Conservation (phyloP, 2,888 invertebrate genomes). For the Tinea pellionella region DNA sequence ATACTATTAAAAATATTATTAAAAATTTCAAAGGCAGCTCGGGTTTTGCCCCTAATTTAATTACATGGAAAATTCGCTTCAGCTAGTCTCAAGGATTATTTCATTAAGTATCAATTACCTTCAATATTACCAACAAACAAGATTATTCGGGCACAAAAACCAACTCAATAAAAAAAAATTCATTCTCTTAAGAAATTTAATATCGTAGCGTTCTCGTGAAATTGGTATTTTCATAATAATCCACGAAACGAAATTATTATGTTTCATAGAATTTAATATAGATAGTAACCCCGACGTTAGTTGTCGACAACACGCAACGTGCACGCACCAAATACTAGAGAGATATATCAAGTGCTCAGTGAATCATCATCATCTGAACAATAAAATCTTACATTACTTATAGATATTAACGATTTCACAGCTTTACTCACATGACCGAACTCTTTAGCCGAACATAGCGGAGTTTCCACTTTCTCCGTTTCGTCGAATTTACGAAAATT, state of each 20-base stretch:
- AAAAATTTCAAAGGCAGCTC: not conserved
- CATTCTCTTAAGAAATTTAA: not conserved
- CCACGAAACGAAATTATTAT: not conserved
- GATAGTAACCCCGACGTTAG: not conserved
- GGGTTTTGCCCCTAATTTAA: not conserved
- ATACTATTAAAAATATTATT: not conserved
- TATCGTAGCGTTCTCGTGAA: not conserved
- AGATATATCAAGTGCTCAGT: slow-evolving; percentile 1
- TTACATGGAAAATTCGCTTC: not conserved
- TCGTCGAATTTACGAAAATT: slow-evolving; percentile 90
- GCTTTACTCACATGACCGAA: slow-evolving; percentile 46
- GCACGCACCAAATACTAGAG: not conserved
- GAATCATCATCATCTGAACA: slow-evolving; percentile 7
- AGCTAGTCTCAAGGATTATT: not conserved
- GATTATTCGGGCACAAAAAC: not conserved
- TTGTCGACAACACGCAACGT: not conserved
- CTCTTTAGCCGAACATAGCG: slow-evolving; percentile 83
- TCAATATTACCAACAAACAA: not conserved
- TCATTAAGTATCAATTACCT: not conserved
- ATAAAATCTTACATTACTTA: slow-evolving; percentile 7
- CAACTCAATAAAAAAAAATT: not conserved
- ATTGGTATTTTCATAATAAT: not conserved
- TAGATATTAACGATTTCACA: slow-evolving; percentile 20
- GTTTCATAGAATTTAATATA: not conserved
- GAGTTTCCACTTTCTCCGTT: slow-evolving; percentile 86